Evolutionary conservation across 2,113 vertebrate genomes (phyloP), one percentile per base, ranked within the genome.

Genomic region (Pyxicephalus adspersus): DNA sequence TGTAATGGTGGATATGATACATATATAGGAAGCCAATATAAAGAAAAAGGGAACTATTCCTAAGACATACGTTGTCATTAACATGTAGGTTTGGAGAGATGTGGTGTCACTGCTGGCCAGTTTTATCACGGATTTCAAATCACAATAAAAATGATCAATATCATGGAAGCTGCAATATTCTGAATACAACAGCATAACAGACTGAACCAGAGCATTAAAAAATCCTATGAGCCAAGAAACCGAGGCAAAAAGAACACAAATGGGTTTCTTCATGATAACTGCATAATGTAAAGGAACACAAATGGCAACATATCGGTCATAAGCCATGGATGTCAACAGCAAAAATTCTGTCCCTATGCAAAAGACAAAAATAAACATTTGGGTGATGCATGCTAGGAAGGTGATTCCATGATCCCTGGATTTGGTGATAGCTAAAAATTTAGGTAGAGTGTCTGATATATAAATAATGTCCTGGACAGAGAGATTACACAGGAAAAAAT

Each of bases 41-140:
- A 77, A 16, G 0, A 75, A 45, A 78, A 78, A 58, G 19, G 85
- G 83, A 2, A 71, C 65, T 16, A 86, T 23, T 18, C 76, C 38
- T 9, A 38, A 38, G 11, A 38, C 38, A 38, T 9, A 5, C 1
- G 7, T 38, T 5, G 11, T 38, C 1, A 38, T 17, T n/a, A 68
- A 80, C 3, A 88, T 60, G 63, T 84, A 83, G n/a, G 84, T 84
- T 63, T 84, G 60, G 22, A 87, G 7, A 2, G 17, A 65, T 45
- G 77, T 31, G 55, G 57, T 71, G 38, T 80, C 66, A 20, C 64
- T 29, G 31, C 66, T 68, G 1, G 77, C 54, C 19, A 79, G 23
- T 15, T 22, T 19, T 13, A 79, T 52, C n/a, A 79, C 9, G 1
- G 65, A 25, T 26, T 79, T 79, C n/a, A 79, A n/a, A 50, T 79